Conservation (phyloP, 1,140 invertebrate genomes). For the Polypedilum pembai region DNA sequence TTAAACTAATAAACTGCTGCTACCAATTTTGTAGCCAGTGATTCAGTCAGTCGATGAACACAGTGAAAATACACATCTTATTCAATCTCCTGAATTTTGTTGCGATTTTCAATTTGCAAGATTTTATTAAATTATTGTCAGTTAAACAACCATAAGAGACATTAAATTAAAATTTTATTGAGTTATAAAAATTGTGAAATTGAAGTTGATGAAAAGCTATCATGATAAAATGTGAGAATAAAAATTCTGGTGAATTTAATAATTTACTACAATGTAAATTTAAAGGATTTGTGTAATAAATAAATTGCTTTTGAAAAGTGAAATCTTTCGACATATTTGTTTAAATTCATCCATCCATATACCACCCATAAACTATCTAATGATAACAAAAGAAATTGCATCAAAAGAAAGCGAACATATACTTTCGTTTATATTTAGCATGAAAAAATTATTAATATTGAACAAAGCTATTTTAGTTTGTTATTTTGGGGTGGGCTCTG, state of each 20-base stretch:
- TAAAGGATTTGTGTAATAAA: no score
- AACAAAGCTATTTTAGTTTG: background rate
- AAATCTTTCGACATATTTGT: background rate
- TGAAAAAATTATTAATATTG: background rate
- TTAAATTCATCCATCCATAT: background rate
- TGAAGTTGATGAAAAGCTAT: background rate
- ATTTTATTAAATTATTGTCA: background rate
- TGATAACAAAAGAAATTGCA: slow-evolving; percentile 7
- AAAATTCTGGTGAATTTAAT: background rate
- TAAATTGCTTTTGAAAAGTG: background rate
- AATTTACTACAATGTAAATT: no score
- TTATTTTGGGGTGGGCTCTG: background rate
- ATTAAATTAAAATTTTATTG: slow-evolving; percentile 7
- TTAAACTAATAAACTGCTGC: background rate
- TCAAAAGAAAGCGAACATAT: slow-evolving; percentile 6
- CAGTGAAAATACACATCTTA: background rate
- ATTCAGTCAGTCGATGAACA: background rate
- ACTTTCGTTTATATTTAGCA: background rate
- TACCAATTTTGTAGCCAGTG: background rate
- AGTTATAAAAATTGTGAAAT: background rate
- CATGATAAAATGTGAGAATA: background rate
- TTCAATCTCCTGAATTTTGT: background rate
- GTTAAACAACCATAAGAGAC: background rate
- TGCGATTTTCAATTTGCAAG: background rate
- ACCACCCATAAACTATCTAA: background rate